Conservation (phyloP, 2,113 vertebrate genomes). For the Camelus dromedarius region DNA sequence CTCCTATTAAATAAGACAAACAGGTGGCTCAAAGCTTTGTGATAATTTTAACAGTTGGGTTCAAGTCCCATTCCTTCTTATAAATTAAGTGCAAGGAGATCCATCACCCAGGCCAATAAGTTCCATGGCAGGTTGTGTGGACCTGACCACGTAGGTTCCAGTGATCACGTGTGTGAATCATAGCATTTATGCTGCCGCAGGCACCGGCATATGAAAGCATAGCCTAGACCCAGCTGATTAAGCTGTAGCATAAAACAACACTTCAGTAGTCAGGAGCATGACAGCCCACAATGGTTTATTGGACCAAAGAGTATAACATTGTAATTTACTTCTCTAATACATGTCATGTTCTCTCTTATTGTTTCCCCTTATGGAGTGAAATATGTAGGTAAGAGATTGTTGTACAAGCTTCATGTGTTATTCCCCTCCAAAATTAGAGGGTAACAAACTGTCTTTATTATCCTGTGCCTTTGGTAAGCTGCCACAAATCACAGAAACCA, state of each 20-base stretch:
- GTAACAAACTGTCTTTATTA: constrained; percentile 88
- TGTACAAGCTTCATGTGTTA: constrained; percentile 82
- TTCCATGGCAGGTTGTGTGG: constrained; percentile 12
- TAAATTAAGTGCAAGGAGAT: constrained; percentile 79
- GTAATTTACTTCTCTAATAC: constrained; percentile 88
- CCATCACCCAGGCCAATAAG: constrained; percentile 75
- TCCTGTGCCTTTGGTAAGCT: constrained; percentile 80
- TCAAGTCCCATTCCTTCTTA: constrained; percentile 66
- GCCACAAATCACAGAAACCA: constrained; percentile 86
- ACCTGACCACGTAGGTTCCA: constrained; percentile 50
- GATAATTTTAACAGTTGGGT: constrained; percentile 74
- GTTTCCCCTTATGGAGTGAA: constrained; percentile 87
- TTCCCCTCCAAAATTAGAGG: constrained; percentile 87
- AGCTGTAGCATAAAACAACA: constrained; percentile 86
- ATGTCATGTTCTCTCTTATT: constrained; percentile 85
- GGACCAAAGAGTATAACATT: constrained; percentile 84
- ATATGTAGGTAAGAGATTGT: constrained; percentile 83
- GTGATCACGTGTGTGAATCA: constrained; percentile 79
- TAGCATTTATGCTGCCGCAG: constrained; percentile 77
- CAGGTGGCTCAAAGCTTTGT: constrained; percentile 58
- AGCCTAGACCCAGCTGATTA: constrained; percentile 83
- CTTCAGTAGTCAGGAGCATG: constrained; percentile 81
- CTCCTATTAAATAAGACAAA: constrained; percentile 65
- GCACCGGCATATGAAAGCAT: constrained; percentile 66
- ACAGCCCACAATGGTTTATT: constrained; percentile 86